Conservation (phyloP, 2,113 vertebrate genomes). For the Beaufortia kweichowensis region DNA sequence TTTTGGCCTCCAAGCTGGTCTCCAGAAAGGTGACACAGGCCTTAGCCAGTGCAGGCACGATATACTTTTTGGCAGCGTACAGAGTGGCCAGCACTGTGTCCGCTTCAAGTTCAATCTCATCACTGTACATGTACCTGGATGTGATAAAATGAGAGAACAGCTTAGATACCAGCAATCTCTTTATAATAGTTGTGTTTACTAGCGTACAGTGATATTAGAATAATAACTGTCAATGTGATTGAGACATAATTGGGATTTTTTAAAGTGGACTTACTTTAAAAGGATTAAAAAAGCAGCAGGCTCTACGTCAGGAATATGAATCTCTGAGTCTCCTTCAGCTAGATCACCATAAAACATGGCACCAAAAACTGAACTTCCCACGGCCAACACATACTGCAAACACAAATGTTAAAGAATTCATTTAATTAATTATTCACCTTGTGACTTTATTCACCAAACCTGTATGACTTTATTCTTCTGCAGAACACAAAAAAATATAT, state of each 20-base stretch:
- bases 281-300: slow-evolving; percentile 91
- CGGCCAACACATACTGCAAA: slow-evolving; percentile 90
- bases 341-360: slow-evolving; percentile 97
- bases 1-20: slow-evolving; percentile 92
- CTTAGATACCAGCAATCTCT: neutral
- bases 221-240: too few relatives aligned
- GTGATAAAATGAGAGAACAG: neutral
- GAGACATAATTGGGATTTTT: neutral
- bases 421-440: too few relatives aligned
- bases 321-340: slow-evolving; percentile 89
- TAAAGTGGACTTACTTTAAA: slow-evolving; percentile 82
- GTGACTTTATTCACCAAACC: too few relatives aligned
- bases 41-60: slow-evolving; percentile 88
- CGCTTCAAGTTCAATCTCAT: slow-evolving; percentile 92
- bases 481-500: too few relatives aligned
- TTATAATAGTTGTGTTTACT: neutral
- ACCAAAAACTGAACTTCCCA: slow-evolving; percentile 94
- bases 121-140: slow-evolving; percentile 91
- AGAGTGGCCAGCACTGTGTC: slow-evolving; percentile 92
- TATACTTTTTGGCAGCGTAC: slow-evolving; percentile 95
- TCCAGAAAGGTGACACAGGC: slow-evolving; percentile 92
- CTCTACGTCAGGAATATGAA: slow-evolving; percentile 95
- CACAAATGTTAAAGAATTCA: slow-evolving; percentile 34
- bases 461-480: too few relatives aligned
- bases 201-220: too few relatives aligned